Percentiles rank a stretch among this genome's conserved stretches.
Evolutionary conservation across 2,113 vertebrate genomes (phyloP).

Genomic region (Ceyx melanurus): DNA sequence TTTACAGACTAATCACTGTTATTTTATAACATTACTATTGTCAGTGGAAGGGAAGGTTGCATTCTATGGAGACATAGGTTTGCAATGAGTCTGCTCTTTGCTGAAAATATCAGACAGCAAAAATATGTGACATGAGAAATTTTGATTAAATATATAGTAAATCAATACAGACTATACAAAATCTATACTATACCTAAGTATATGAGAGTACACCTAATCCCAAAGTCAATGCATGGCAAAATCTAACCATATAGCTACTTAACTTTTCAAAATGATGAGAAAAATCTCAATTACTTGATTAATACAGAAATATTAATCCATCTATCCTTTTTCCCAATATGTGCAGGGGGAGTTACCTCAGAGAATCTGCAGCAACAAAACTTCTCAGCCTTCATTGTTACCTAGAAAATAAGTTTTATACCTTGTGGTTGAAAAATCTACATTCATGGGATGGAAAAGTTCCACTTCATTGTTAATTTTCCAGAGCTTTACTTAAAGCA

Average conservation of each 20-base stretch:
- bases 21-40: slow-evolving; percentile 70
- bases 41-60: slow-evolving; percentile 32
- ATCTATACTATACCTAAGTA: neutral
- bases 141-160: slow-evolving; percentile 60
- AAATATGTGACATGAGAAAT: slow-evolving; percentile 52
- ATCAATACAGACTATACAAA: slow-evolving; percentile 44
- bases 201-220: slow-evolving; percentile 23
- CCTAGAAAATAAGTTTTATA: slow-evolving; percentile 11
- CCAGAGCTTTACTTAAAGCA: neutral
- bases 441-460: neutral
- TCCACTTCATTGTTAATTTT: neutral
- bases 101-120: slow-evolving; percentile 42
- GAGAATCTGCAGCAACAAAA: neutral
- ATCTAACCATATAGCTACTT: neutral
- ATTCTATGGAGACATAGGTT: slow-evolving; percentile 47
- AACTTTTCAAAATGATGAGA: slow-evolving; percentile 12
- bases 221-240: slow-evolving; percentile 41
- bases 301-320: neutral
- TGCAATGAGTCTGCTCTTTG: slow-evolving; percentile 22
- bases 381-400: neutral
- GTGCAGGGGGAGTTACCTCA: neutral
- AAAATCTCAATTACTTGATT: neutral
- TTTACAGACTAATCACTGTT: slow-evolving; percentile 76
- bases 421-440: neutral
- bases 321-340: neutral